Evolutionary conservation across 2,113 vertebrate genomes (phyloP), one percentile per base, ranked within the genome.

Genomic region (Rhabdornis inornatus): DNA sequence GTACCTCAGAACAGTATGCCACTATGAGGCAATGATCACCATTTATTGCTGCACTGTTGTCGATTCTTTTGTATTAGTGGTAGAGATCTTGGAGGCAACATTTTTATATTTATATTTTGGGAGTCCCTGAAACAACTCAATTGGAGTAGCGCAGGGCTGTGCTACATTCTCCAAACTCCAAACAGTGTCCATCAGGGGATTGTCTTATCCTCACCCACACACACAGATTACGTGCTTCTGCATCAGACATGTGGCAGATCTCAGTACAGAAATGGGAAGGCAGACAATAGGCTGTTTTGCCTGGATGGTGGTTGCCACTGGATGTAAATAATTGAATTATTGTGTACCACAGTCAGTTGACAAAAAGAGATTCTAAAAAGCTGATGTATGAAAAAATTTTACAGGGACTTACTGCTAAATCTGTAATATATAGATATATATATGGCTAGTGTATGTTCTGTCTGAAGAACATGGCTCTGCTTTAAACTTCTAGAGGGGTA

Each of bases 161-260:
- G 23, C 82, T 95, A 22, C 45, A 13, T 76, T 72, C 49, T 95
- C 81, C 76, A 13, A 93, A 81, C 83, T 86, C n/a, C n/a, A n/a
- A n/a, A 98, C 92, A 92, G 97, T 97, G 53, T 97, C 85, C 96
- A 64, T 98, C 15, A 22, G 83, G 86, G 94, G 91, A 68, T 90
- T 95, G 28, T 97, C 97, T 92, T 78, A 59, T 87, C 94, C 91
- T 96, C 72, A 96, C 76, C 76, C 83, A 28, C 69, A 37, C 3
- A 6, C 59, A 90, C 33, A 88, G 42, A 72, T 76, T 45, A 66
- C 70, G 52, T 90, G 50, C 45, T 94, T 96, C 87, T 95, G 59
- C 53, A 82, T 87, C 57, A 42, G 81, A 86, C 57, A 12, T 78
- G 55, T 77, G 71, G 89, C 31, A 92, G 55, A 89, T 70, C 31